phyloP scores from a whole-genome alignment of 2,113 vertebrate genomes.

The Conger conger region DNA sequence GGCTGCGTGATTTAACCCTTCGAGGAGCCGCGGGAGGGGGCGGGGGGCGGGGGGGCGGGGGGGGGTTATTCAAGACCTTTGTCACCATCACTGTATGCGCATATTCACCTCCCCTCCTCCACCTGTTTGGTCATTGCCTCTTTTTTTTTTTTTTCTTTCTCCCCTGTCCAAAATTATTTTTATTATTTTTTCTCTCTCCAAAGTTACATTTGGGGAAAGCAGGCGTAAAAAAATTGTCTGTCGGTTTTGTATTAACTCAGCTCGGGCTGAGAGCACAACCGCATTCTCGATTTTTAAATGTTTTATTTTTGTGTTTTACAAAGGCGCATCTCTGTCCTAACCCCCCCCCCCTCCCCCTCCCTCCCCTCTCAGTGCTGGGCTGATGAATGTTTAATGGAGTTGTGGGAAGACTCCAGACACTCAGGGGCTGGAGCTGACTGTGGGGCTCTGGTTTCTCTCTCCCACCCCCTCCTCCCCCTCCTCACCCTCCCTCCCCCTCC shows the following conservation, averaged over 20 bases:
- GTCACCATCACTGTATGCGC: too few relatives aligned
- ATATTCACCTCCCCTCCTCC: too few relatives aligned
- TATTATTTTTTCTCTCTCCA: too few relatives aligned
- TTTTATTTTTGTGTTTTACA: neutral
- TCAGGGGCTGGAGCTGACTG: conserved; percentile 51
- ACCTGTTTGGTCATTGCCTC: too few relatives aligned
- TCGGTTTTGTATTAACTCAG: neutral
- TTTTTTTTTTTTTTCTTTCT: too few relatives aligned
- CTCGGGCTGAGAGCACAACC: neutral
- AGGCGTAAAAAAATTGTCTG: too few relatives aligned
- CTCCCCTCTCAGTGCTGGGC: conserved; percentile 41
- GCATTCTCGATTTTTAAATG: neutral
- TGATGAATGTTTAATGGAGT: conserved; percentile 68
- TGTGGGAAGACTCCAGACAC: conserved; percentile 63
- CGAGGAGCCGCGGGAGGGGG: neutral
- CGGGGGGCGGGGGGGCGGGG: too few relatives aligned
- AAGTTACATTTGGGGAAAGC: too few relatives aligned
- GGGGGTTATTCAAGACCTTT: neutral
- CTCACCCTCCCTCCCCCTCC: conserved; percentile 43
- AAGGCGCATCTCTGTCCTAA: neutral
- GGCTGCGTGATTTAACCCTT: conserved; percentile 6
- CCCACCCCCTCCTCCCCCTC: neutral
- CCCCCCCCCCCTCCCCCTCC: conserved; percentile 27
- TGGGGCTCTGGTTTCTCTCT: conserved; percentile 60
- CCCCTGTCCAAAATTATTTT: too few relatives aligned